phyloP scores from a whole-genome alignment of 2,113 vertebrate species.

The Brachypodius melanocephalos region DNA sequence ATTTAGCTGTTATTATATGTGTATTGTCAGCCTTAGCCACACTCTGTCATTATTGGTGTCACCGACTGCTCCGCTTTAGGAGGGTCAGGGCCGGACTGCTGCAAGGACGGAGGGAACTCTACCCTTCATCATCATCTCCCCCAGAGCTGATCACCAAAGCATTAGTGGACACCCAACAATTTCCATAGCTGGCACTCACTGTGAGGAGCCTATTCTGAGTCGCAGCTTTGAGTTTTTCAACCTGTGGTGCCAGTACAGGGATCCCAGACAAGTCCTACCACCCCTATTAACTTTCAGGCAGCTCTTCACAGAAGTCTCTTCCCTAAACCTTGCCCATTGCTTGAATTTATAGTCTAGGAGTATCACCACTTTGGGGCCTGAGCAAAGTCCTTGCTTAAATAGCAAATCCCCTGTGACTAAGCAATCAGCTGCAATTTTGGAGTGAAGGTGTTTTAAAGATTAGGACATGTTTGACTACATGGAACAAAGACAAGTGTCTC shows the following conservation, averaged over 20 bases:
- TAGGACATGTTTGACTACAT: background rate
- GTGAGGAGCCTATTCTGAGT: background rate
- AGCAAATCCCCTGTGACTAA: background rate
- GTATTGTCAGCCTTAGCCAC: background rate
- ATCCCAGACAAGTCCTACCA: background rate
- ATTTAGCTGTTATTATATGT: background rate
- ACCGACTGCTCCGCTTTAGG: accelerated
- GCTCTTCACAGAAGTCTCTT: background rate
- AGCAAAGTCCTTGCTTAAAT: background rate
- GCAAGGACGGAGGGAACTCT: background rate
- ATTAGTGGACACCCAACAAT: accelerated
- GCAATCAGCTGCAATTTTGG: background rate
- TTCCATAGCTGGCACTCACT: background rate
- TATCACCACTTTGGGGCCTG: background rate
- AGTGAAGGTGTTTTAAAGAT: background rate
- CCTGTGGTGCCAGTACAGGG: background rate
- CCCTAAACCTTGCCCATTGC: background rate
- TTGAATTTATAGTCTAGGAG: background rate
- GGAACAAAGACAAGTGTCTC: background rate
- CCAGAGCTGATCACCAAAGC: background rate
- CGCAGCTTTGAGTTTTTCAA: background rate
- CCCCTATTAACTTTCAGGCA: background rate
- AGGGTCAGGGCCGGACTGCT: background rate
- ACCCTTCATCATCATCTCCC: background rate
- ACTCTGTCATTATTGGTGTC: background rate